Evolutionary conservation across 2,888 invertebrate species (phyloP).

Genomic region (Cyclophora punctaria): DNA sequence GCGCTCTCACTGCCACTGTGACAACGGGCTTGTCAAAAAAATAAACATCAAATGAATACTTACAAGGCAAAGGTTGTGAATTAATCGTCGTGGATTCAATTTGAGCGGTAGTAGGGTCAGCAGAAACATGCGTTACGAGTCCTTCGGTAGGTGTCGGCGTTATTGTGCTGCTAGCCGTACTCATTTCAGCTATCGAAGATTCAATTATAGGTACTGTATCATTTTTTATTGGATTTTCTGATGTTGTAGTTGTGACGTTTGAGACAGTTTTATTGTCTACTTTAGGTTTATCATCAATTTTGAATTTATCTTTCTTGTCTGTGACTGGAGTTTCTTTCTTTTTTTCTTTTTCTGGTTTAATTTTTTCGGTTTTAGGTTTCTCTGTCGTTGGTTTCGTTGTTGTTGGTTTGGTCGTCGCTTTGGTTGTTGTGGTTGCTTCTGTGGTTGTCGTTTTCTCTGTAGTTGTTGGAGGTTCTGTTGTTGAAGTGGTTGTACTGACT

Average conservation of each 20-base stretch:
- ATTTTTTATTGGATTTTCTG: background rate
- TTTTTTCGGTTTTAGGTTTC: constrained; percentile 15
- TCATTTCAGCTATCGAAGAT: constrained; percentile 42
- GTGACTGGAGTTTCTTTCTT: constrained; percentile 55
- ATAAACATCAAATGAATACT: constrained; percentile 23
- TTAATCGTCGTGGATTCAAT: constrained; percentile 53
- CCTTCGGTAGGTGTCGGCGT: constrained; percentile 57
- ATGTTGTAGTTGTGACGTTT: constrained; percentile 5
- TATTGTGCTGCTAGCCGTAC: constrained; percentile 26
- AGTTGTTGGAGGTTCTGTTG: constrained; percentile 27
- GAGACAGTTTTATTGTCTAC: constrained; percentile 10
- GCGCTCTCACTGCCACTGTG: too few relatives aligned
- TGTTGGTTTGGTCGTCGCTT: constrained; percentile 22
- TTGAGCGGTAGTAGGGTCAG: constrained; percentile 23
- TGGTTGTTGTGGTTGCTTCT: constrained; percentile 3
- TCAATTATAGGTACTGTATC: constrained; percentile 38
- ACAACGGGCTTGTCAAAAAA: background rate
- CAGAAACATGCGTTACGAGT: constrained; percentile 29
- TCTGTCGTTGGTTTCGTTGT: constrained; percentile 30
- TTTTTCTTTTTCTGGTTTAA: constrained; percentile 50
- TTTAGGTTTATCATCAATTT: constrained; percentile 39
- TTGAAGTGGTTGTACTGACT: constrained; percentile 30
- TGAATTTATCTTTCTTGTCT: constrained; percentile 43
- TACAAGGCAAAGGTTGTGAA: constrained; percentile 49
- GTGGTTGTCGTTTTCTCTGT: constrained; percentile 20